Conservation (phyloP, 1,140 invertebrate genomes). For the Orius laevigatus region DNA sequence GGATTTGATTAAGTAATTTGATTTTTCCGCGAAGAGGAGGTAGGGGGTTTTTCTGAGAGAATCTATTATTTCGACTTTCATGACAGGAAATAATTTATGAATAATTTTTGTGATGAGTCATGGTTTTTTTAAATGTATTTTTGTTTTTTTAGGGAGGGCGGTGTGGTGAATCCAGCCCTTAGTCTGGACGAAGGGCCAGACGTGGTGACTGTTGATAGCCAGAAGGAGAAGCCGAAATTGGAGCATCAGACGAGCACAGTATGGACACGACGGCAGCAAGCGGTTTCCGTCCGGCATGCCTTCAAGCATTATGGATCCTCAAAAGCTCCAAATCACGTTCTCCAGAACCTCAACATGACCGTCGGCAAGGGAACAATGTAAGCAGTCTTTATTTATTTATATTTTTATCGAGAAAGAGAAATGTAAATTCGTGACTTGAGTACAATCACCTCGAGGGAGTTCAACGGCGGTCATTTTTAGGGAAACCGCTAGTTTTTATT, state of each 20-base stretch:
- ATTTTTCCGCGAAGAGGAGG: neutral
- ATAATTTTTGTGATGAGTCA: neutral
- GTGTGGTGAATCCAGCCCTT: slow-evolving; percentile 16
- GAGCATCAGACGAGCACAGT: slow-evolving; percentile 42
- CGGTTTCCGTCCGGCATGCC: slow-evolving; percentile 65
- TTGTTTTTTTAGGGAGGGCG: slow-evolving; percentile 15
- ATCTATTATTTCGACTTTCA: too few relatives aligned
- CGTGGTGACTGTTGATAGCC: neutral
- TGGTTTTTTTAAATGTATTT: neutral
- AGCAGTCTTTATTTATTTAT: too few relatives aligned
- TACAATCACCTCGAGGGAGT: too few relatives aligned
- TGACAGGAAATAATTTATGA: too few relatives aligned
- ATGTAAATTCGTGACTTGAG: too few relatives aligned
- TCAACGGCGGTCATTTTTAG: too few relatives aligned
- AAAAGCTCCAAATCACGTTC: slow-evolving; percentile 62
- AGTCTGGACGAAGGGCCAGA: slow-evolving; percentile 10
- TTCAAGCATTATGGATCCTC: slow-evolving; percentile 76
- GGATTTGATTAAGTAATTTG: neutral
- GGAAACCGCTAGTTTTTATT: too few relatives aligned
- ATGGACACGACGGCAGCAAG: slow-evolving; percentile 54
- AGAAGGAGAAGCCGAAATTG: neutral
- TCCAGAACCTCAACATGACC: slow-evolving; percentile 76
- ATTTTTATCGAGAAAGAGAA: too few relatives aligned
- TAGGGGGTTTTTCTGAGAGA: too few relatives aligned
- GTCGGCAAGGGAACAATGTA: slow-evolving; percentile 82